phyloP scores from a whole-genome alignment of 2,888 invertebrate genomes.

The Macrophya annulata region DNA sequence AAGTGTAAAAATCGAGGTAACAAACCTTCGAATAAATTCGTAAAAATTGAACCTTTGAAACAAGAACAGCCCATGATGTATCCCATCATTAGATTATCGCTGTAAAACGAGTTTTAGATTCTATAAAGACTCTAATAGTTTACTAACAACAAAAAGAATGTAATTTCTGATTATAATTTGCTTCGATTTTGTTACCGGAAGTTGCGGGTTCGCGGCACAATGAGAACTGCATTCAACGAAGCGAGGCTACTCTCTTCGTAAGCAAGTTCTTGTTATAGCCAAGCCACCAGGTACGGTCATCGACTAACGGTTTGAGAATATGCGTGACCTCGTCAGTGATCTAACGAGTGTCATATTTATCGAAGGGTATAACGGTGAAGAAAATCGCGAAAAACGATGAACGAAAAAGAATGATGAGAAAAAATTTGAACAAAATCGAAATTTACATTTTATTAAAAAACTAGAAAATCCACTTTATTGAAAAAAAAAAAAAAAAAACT shows the following conservation, averaged over 20 bases:
- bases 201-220: constrained; percentile 66
- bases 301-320: constrained; percentile 63
- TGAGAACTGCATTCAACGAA: constrained; percentile 64
- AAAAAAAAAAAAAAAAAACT: too few species aligned
- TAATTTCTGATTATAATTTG: background rate
- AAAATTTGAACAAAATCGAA: background rate
- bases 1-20: background rate
- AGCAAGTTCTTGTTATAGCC: background rate
- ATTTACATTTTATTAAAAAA: background rate
- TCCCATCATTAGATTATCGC: constrained; percentile 80
- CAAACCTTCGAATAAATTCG: constrained; percentile 77
- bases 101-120: background rate
- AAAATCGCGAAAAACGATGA: background rate
- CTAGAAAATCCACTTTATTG: background rate
- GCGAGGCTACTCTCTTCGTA: background rate
- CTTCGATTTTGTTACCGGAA: constrained; percentile 61
- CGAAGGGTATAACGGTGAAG: constrained; percentile 9
- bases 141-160: background rate
- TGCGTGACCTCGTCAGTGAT: constrained; percentile 33
- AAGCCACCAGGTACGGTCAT: constrained; percentile 57
- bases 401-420: background rate
- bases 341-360: constrained; percentile 26
- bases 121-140: background rate
- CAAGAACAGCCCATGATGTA: constrained; percentile 97
- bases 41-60: constrained; percentile 88